phyloP scores from a whole-genome alignment of 1,140 invertebrate genomes.

The Eciton burchellii region DNA sequence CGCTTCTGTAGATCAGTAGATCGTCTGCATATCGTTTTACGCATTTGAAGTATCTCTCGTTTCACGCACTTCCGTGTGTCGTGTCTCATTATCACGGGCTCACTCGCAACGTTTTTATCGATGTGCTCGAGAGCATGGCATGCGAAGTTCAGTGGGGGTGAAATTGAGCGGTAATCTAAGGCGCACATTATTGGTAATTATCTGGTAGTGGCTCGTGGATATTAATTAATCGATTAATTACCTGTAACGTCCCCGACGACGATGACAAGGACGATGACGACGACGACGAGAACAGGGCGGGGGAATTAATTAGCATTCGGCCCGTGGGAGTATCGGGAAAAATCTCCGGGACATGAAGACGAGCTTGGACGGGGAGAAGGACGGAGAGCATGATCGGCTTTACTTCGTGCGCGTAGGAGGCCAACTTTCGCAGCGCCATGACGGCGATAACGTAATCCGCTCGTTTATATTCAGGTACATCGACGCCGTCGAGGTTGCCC shows the following conservation, averaged over 20 bases:
- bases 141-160: conserved; percentile 55
- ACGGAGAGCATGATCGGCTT: conserved; percentile 46
- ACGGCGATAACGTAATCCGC: conserved; percentile 29
- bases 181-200: conserved; percentile 49
- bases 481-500: conserved; percentile 84
- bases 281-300: conserved; percentile 1
- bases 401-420: conserved; percentile 48
- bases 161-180: background rate
- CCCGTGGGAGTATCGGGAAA: conserved; percentile 30
- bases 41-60: conserved; percentile 29
- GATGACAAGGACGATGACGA: background rate
- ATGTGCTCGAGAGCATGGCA: conserved; percentile 73
- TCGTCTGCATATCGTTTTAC: conserved; percentile 42
- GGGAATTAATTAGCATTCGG: conserved; percentile 48
- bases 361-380: conserved; percentile 7
- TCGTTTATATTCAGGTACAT: conserved; percentile 80
- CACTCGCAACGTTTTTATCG: conserved; percentile 43
- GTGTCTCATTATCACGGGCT: conserved; percentile 43
- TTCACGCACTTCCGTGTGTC: conserved; percentile 34
- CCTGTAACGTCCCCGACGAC: conserved; percentile 37
- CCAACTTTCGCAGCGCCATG: background rate
- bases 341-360: too few relatives aligned
- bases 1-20: conserved; percentile 51
- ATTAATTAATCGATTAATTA: conserved; percentile 49
- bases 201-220: background rate